These are phyloP conservation scores for Pseudorhombus dupliciocellatus DNA, from an alignment of 2,113 vertebrate species.

Conservation along the genomic window DNA sequence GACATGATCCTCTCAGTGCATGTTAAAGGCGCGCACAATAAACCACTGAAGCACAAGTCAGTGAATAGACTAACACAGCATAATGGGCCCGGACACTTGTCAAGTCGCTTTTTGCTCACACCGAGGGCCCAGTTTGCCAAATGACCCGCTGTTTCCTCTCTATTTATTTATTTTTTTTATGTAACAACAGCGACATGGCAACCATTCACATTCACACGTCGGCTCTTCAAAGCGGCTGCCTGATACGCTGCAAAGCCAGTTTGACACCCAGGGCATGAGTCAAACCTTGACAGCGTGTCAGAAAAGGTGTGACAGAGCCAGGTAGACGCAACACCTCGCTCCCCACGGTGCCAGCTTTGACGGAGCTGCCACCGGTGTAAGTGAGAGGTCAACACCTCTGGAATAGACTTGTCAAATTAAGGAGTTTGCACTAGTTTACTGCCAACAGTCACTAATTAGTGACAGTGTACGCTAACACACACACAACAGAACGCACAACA, in stretches of 20 bases:
- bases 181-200: constrained; percentile 25
- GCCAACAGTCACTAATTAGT: constrained; percentile 81
- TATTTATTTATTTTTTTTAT: constrained; percentile 40
- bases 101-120: constrained; percentile 74
- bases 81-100: constrained; percentile 82
- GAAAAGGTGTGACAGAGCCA: constrained; percentile 65
- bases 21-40: constrained; percentile 62
- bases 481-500: constrained; percentile 25
- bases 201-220: constrained; percentile 42
- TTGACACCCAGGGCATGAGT: constrained; percentile 8
- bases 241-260: constrained; percentile 2
- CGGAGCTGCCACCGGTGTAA: constrained; percentile 55
- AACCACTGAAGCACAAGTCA: constrained; percentile 65
- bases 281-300: constrained; percentile 52
- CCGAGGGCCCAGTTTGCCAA: constrained; percentile 50
- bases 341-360: constrained; percentile 53
- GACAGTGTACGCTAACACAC: constrained; percentile 42
- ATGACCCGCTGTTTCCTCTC: constrained; percentile 61
- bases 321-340: constrained; percentile 65
- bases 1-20: constrained; percentile 56
- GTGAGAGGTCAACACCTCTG: constrained; percentile 80
- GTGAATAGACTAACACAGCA: constrained; percentile 60
- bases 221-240: constrained; percentile 10
- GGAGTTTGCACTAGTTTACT: constrained; percentile 68
- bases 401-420: constrained; percentile 79